Evolutionary conservation across 2,797 vertebrate species (phyloP).

Genomic region (Miichthys miiuy): DNA sequence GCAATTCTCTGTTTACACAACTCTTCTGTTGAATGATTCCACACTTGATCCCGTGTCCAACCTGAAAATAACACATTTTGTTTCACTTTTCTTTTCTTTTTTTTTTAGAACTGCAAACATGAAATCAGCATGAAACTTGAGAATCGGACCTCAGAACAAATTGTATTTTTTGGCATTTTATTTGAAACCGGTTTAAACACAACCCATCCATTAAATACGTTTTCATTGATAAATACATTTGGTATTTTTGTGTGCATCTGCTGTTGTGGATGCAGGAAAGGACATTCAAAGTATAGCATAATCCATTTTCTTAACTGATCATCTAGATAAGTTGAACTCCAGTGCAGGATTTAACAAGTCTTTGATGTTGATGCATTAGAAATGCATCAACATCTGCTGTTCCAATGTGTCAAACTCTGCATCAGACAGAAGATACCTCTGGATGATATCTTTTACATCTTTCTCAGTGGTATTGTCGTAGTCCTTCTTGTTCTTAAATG

Average conservation of each 20-base stretch:
- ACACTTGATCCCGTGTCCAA: not conserved
- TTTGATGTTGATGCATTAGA: conserved; percentile 13
- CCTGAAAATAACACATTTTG: not conserved
- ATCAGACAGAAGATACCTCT: conserved; percentile 83
- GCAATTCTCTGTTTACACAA: conserved; percentile 5
- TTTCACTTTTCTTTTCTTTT: not conserved
- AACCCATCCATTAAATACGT: not conserved
- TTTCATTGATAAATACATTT: not conserved
- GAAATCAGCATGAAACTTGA: too few species aligned
- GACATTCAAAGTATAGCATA: not conserved
- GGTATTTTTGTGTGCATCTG: not conserved
- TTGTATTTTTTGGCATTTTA: not conserved
- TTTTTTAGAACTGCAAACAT: too few species aligned
- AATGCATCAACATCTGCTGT: conserved; percentile 63
- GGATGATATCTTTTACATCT: conserved; percentile 82
- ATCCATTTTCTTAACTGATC: not conserved
- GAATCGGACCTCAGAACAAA: not conserved
- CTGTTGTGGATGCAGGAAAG: not conserved
- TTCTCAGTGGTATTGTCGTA: conserved; percentile 85
- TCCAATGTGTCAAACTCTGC: conserved; percentile 80
- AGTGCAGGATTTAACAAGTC: not conserved
- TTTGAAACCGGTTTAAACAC: conserved; percentile 13
- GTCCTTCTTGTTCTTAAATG: conserved; percentile 86
- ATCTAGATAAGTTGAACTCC: not conserved
- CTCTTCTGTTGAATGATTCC: not conserved